These are phyloP conservation scores for Apolygus lucorum DNA, from an alignment of 1,140 invertebrate genomes.

Conservation along the genomic window DNA sequence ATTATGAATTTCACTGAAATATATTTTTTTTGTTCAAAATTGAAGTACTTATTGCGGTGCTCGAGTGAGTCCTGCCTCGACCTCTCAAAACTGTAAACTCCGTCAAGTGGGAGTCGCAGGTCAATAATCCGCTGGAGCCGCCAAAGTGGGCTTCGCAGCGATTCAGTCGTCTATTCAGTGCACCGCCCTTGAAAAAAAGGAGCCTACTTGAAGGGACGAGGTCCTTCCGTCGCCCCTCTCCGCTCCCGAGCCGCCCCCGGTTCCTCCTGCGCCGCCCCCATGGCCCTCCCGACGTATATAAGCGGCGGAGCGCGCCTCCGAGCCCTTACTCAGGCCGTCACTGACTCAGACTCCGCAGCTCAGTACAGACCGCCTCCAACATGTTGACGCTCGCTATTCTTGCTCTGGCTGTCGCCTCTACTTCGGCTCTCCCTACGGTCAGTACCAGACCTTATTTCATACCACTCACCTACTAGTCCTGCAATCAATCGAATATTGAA, in stretches of 20 bases:
- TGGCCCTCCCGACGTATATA: neutral
- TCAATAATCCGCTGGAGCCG: too few relatives aligned
- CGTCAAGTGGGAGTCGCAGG: too few relatives aligned
- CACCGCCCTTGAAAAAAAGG: neutral
- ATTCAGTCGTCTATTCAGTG: too few relatives aligned
- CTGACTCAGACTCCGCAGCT: too few relatives aligned
- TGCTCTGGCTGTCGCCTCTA: neutral
- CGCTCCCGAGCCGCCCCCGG: neutral
- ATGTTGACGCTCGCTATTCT: conserved; percentile 8
- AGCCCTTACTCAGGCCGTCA: neutral
- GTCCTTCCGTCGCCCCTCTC: neutral
- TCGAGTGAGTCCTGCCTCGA: too few relatives aligned
- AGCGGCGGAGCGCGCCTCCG: neutral
- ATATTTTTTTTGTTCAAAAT: too few relatives aligned
- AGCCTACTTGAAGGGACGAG: neutral
- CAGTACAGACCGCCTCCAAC: neutral
- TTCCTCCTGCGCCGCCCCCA: neutral
- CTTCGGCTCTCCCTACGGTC: neutral
- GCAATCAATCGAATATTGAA: too few relatives aligned
- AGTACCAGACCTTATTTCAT: neutral
- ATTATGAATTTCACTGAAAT: too few relatives aligned
- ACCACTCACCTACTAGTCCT: too few relatives aligned
- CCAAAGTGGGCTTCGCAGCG: too few relatives aligned
- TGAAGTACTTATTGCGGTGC: too few relatives aligned
- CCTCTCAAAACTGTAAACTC: too few relatives aligned